Base-by-base conservation (phyloP, 2,888 invertebrate species). In the Philopedon plagiatum region DNA sequence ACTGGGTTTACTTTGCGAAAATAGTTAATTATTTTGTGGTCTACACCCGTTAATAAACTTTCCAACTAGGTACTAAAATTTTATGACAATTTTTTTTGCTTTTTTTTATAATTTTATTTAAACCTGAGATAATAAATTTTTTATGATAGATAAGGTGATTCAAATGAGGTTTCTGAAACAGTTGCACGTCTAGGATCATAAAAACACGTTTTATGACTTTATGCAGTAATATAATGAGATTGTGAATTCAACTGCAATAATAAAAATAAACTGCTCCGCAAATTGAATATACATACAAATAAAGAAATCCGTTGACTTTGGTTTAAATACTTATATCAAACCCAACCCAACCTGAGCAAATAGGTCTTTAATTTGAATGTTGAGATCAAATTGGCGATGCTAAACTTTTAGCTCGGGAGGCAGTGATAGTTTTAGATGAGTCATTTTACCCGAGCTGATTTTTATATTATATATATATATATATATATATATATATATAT, bases 11-110 rank as follows among this genome's bases (percentile, higher is more conserved):
- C 56, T 15, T 67, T 72, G 51, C 51, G 70, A 71, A 75, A 72
- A 74, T 69, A 60, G 56, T 69, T 69, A 69, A 69, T 69, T 69
- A 57, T 69, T 63, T 63, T 23, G 62, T 37, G 41, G 56, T 37
- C n/a, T 54, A 32, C 49, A 13, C 21, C 18, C 66, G 23, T 57
- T 67, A 51, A 60, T 58, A 67, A 58, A 60, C n/a, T 49, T 41
- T 9, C 60, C 46, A 18, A n/a, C 51, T 54, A 54, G 26, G 29
- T 26, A 54, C 18, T 41, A 41, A 41, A 29, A 13, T 54, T 18
- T 54, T 8, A 29, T 29, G 29, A 54, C 51, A 18, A 26, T 21
- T 54, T 51, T 26, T 9, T 11, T 26, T 54, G 29, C 5, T 1
- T 18, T 54, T 29, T 32, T 39, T 39, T 39, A 1, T 7, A 39